Evolutionary conservation across 2,797 vertebrate species (phyloP).

Genomic region (Chromobotia macracanthus): DNA sequence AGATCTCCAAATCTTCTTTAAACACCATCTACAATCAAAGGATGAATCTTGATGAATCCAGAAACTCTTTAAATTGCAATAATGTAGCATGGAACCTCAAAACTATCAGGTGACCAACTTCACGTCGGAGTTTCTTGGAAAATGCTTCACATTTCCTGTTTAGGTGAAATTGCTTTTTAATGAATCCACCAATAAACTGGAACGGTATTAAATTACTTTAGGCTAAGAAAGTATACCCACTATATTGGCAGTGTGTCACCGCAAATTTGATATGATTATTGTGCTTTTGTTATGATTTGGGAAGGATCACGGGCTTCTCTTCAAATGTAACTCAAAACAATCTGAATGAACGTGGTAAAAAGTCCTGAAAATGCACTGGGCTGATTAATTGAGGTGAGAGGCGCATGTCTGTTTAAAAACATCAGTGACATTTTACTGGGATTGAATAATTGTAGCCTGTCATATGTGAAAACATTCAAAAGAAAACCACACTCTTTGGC

Average conservation of each 20-base stretch:
- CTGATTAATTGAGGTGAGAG: constrained; percentile 54
- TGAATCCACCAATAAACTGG: constrained; percentile 35
- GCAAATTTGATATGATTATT: constrained; percentile 39
- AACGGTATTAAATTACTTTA: constrained; percentile 21
- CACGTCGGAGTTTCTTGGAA: constrained; percentile 9
- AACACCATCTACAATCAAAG: constrained; percentile 8
- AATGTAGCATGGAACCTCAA: constrained; percentile 5
- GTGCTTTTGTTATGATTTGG: constrained; percentile 28
- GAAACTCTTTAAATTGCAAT: neutral
- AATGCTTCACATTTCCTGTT: constrained; percentile 28
- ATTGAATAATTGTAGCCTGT: constrained; percentile 92
- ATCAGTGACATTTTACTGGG: constrained; percentile 82
- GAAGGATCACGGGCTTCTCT: constrained; percentile 17
- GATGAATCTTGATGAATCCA: neutral
- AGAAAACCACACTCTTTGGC: constrained; percentile 72
- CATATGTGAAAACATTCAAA: constrained; percentile 84
- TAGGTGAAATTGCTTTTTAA: constrained; percentile 31
- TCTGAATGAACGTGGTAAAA: constrained; percentile 35
- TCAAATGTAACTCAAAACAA: constrained; percentile 47
- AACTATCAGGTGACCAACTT: constrained; percentile 19
- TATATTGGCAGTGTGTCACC: constrained; percentile 18
- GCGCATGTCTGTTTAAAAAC: constrained; percentile 52
- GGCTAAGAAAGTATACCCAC: constrained; percentile 14
- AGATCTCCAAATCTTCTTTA: neutral
- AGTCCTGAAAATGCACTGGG: constrained; percentile 32